These are phyloP conservation scores for Apteryx mantelli DNA, from an alignment of 2,113 vertebrate species.

Conservation along the genomic window DNA sequence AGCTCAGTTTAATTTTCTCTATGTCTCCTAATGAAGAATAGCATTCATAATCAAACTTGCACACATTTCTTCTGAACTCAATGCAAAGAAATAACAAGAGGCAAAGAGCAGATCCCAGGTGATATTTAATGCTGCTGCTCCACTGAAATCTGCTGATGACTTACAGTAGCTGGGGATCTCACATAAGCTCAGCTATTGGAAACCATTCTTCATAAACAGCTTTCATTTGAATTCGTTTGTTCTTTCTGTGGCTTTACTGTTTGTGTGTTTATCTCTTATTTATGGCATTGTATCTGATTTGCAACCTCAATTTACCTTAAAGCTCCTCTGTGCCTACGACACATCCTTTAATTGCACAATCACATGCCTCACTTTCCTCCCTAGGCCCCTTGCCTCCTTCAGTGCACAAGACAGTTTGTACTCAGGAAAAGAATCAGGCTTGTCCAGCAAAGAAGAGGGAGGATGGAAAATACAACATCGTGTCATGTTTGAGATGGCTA, in stretches of 20 bases:
- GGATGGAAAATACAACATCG: not conserved
- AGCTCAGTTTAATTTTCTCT: conserved; percentile 18
- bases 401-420: not conserved
- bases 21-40: conserved; percentile 9
- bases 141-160: not conserved
- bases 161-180: not conserved
- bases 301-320: not conserved
- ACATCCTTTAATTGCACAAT: not conserved
- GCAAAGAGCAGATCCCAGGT: conserved; percentile 10
- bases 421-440: not conserved
- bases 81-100: not conserved
- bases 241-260: not conserved
- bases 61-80: not conserved
- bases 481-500: not conserved
- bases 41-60: not conserved
- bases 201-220: not conserved
- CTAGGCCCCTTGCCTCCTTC: not conserved
- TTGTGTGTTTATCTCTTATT: not conserved
- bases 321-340: not conserved
- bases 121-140: not conserved
- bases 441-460: not conserved
- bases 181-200: not conserved
- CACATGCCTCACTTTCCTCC: accelerated
- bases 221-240: not conserved
- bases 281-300: not conserved